Evolutionary conservation across 2,113 vertebrate genomes (phyloP).

Genomic region (Platycercus adscitus): DNA sequence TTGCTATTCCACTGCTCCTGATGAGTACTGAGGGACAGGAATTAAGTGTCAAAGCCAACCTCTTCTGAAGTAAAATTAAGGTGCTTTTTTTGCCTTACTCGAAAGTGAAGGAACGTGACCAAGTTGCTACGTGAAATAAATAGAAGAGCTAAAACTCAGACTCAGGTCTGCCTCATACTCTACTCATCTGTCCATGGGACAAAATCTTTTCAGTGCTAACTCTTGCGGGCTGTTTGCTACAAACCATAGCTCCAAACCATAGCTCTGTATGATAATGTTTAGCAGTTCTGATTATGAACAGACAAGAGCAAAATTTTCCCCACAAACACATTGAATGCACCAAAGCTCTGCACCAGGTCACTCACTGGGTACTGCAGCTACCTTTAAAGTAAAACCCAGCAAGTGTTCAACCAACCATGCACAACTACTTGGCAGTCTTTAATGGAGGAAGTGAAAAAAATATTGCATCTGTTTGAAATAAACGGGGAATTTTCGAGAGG

Average conservation of each 20-base stretch:
- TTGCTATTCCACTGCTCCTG: background rate
- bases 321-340: background rate
- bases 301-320: background rate
- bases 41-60: background rate
- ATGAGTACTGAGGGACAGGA: background rate
- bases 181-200: background rate
- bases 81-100: background rate
- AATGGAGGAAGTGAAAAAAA: constrained; percentile 56
- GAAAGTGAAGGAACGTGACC: background rate
- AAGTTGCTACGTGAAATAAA: background rate
- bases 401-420: background rate
- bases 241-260: background rate
- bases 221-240: background rate
- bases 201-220: background rate
- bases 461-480: constrained; percentile 53
- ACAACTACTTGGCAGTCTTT: background rate
- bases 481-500: constrained; percentile 63
- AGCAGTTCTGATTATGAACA: background rate
- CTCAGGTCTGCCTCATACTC: background rate
- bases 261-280: background rate
- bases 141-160: background rate
- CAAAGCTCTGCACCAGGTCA: background rate
- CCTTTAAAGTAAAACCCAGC: background rate
- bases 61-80: background rate
- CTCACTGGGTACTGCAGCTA: background rate